These are phyloP conservation scores for Aurelia aurita DNA, from an alignment of 30 jellyfish, hydroid and myxozoan genomes.

Conservation along the genomic window DNA sequence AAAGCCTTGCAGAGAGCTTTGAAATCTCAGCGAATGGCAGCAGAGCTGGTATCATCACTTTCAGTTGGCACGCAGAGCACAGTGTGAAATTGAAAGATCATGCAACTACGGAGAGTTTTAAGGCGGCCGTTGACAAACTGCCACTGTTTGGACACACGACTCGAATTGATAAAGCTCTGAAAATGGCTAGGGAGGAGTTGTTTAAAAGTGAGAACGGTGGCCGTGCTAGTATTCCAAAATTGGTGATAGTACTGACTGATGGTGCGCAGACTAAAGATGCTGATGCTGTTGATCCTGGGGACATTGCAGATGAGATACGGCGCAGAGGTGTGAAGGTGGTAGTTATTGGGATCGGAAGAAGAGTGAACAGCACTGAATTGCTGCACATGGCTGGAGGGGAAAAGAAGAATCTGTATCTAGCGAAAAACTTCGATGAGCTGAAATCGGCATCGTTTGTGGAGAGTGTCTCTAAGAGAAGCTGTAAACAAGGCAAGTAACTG, in stretches of 20 bases:
- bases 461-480: conserved; percentile 56
- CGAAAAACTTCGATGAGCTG: conserved; percentile 62
- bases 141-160: conserved; percentile 88
- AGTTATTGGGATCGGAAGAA: conserved; percentile 84
- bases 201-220: conserved; percentile 62
- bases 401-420: conserved; percentile 31
- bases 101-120: conserved; percentile 37
- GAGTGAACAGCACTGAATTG: conserved; percentile 73
- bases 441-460: conserved; percentile 40
- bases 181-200: conserved; percentile 66
- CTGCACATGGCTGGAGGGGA: conserved; percentile 78
- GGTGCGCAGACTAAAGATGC: conserved; percentile 87
- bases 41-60: conserved; percentile 86
- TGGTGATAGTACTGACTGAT: conserved; percentile 82
- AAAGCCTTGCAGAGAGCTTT: conserved; percentile 68
- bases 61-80: conserved; percentile 84
- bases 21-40: conserved; percentile 69
- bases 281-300: conserved; percentile 86
- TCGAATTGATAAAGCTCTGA: conserved; percentile 87
- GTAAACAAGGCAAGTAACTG: conserved; percentile 44
- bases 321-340: conserved; percentile 52
- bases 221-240: conserved; percentile 63
- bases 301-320: conserved; percentile 77
- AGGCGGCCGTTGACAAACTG: conserved; percentile 77
- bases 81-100: conserved; percentile 67